These are phyloP conservation scores for Axis porcinus DNA, from an alignment of 2,113 vertebrate species.

Conservation along the genomic window DNA sequence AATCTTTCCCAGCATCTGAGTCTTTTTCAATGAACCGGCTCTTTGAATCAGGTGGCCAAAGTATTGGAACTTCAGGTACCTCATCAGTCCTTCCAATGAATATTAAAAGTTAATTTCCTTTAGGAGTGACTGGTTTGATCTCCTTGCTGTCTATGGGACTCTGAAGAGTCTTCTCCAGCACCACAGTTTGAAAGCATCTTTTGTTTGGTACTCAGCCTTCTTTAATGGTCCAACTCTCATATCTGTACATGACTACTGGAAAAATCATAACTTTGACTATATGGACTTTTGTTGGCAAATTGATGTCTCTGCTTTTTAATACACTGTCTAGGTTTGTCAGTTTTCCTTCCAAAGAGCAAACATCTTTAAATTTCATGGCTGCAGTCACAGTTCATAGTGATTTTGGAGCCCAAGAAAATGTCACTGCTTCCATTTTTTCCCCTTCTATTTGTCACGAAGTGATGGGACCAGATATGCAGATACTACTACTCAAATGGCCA, in stretches of 20 bases:
- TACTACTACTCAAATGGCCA: fast-evolving
- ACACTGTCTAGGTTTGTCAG: background rate
- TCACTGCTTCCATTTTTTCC: background rate
- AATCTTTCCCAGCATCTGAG: background rate
- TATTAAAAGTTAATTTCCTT: background rate
- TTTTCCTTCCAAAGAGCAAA: background rate
- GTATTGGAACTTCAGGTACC: background rate
- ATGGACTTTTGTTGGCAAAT: background rate
- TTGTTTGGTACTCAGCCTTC: background rate
- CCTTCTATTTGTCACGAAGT: background rate
- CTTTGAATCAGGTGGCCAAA: background rate
- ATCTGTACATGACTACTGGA: background rate
- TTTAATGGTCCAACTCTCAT: background rate
- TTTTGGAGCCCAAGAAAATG: background rate
- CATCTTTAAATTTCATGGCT: background rate
- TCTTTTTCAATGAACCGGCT: background rate
- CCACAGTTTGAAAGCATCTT: background rate
- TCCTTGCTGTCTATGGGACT: background rate
- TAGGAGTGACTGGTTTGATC: background rate
- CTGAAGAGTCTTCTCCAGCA: background rate
- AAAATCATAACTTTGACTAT: background rate
- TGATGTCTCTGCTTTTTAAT: background rate
- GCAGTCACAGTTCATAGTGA: background rate
- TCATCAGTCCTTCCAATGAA: background rate
- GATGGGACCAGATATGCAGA: background rate